Percentiles rank a stretch among this genome's conserved stretches.
These are phyloP conservation scores for Rhizoglyphus robini DNA, from an alignment of 1,140 invertebrate genomes.

Conservation along the genomic window DNA sequence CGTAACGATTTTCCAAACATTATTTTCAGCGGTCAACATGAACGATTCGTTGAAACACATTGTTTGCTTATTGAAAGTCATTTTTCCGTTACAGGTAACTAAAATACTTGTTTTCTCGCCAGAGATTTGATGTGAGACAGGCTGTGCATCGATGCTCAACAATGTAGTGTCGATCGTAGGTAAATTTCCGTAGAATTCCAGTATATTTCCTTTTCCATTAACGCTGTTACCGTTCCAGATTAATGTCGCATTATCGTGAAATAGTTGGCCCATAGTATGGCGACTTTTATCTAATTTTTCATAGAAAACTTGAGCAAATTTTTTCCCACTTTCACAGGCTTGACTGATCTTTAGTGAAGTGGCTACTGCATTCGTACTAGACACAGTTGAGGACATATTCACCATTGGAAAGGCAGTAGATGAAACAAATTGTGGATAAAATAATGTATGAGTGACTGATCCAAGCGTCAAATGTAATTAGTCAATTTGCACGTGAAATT, in stretches of 20 bases:
- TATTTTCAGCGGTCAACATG: conserved; percentile 24
- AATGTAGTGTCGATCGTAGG: conserved; percentile 32
- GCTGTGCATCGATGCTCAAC: conserved; percentile 33
- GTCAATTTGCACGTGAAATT: too few relatives aligned
- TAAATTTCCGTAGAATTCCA: conserved; percentile 32
- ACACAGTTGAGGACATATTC: neutral
- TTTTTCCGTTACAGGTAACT: conserved; percentile 23
- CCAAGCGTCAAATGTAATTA: too few relatives aligned
- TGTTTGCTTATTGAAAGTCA: conserved; percentile 19
- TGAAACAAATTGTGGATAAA: too few relatives aligned
- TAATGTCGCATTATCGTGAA: conserved; percentile 31
- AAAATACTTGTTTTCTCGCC: conserved; percentile 25
- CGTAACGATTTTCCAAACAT: conserved; percentile 28
- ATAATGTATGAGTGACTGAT: too few relatives aligned
- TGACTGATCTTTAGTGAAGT: conserved; percentile 18
- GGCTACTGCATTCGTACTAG: neutral
- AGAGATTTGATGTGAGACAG: conserved; percentile 25
- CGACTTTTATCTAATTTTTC: conserved; percentile 25
- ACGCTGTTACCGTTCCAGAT: conserved; percentile 35
- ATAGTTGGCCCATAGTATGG: conserved; percentile 26
- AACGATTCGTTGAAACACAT: conserved; percentile 24
- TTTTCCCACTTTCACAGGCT: conserved; percentile 23
- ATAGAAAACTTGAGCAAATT: conserved; percentile 27
- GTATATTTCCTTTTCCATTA: conserved; percentile 29
- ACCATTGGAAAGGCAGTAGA: neutral